phyloP scores from a whole-genome alignment of 2,888 invertebrate species.

The Lochmaea crataegi region DNA sequence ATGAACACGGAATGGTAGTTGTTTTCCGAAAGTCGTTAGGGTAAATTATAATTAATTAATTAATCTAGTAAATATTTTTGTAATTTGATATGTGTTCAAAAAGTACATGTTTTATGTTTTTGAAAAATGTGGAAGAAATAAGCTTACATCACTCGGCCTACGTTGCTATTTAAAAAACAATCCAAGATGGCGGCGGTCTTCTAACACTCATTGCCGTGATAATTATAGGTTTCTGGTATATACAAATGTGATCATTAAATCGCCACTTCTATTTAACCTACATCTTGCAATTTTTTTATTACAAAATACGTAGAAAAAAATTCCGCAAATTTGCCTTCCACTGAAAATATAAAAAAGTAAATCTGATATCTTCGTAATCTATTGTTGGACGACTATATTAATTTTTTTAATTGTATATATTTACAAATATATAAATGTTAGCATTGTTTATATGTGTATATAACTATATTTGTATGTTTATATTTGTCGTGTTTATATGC shows the following conservation, averaged over 20 bases:
- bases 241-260: not conserved
- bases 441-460: conserved; percentile 56
- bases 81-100: too few species aligned
- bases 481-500: conserved; percentile 57
- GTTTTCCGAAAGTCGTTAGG: too few species aligned
- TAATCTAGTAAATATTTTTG: too few species aligned
- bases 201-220: too few species aligned
- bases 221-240: too few species aligned
- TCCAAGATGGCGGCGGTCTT: too few species aligned
- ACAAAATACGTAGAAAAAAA: not conserved
- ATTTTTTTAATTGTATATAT: conserved; percentile 51
- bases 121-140: too few species aligned
- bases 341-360: conserved; percentile 32
- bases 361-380: conserved; percentile 23
- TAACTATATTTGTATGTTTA: conserved; percentile 60
- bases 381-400: conserved; percentile 7
- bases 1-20: too few species aligned
- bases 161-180: too few species aligned
- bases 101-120: too few species aligned
- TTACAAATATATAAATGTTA: conserved; percentile 52
- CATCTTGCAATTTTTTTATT: not conserved
- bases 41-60: too few species aligned
- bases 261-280: not conserved
- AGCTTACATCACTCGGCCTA: too few species aligned
- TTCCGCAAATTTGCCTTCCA: conserved; percentile 52